These are phyloP conservation scores for Myotis myotis DNA, from an alignment of 2,797 vertebrate species.

Conservation along the genomic window DNA sequence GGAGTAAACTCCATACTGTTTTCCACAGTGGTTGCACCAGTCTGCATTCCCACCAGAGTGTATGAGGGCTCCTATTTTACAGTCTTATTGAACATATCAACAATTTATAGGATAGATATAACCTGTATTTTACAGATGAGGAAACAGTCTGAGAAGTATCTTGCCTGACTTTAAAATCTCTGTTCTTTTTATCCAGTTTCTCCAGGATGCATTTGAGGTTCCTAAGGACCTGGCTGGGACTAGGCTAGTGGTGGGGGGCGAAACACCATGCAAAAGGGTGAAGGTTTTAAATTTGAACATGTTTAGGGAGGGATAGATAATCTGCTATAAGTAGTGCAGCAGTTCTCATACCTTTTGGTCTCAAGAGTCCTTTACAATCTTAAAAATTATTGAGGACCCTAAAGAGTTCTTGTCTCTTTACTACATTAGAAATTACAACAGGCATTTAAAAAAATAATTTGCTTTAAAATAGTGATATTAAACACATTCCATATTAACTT, in stretches of 20 bases:
- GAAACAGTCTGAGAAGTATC: not conserved
- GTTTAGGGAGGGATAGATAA: not conserved
- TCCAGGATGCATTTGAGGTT: not conserved
- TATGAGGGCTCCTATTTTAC: not conserved
- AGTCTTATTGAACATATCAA: not conserved
- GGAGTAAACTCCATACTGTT: no score
- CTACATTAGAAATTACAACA: not conserved
- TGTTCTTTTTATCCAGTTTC: not conserved
- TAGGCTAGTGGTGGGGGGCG: not conserved
- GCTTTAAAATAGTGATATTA: not conserved
- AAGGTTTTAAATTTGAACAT: constrained; percentile 4
- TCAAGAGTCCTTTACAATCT: not conserved
- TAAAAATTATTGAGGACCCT: not conserved
- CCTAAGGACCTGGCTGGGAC: not conserved
- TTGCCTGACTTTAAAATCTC: not conserved
- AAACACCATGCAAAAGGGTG: not conserved
- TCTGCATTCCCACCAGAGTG: no score
- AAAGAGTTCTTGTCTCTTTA: not conserved
- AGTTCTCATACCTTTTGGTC: not conserved
- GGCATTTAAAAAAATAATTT: not conserved
- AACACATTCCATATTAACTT: not conserved
- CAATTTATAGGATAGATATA: not conserved
- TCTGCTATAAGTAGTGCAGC: not conserved
- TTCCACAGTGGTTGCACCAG: no score
- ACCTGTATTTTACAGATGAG: not conserved